Evolutionary conservation across 2,888 invertebrate species (phyloP), one percentile per base, ranked within the genome.

Genomic region (Mayetiola destructor): DNA sequence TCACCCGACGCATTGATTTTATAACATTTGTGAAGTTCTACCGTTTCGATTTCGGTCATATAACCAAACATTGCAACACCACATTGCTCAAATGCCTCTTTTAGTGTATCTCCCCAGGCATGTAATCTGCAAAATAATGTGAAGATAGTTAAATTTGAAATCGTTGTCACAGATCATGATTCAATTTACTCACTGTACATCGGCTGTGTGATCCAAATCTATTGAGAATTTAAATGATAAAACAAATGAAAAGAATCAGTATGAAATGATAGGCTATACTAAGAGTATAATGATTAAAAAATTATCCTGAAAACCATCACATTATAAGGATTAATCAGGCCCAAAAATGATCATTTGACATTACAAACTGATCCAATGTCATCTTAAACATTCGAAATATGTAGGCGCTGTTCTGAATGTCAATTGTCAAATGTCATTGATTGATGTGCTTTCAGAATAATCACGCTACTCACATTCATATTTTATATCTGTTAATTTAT

Each of bases 171-270:
- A 42, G 18, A n/a, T 18, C 3, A 4, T 23, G 8, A 48, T 10
- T 29, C 10, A 4, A 52, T 27, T 9, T 27, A 53, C 90, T 85
- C 78, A 93, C 89, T 97, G 97, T n/a, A 97, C 90, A 76, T 97
- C 97, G 18, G 97, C 96, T 30, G 96, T 94, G 69, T 97, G 96
- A 68, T 97, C 97, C 70, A 97, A 76, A 80, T 90, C 91, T 91
- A 76, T 60, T 80, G 77, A 30, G 40, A 48, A 27, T n/a, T 8
- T 9, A 48, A 18, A 8, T 5, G 18, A 18, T 9, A 39, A 39
- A 14, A 39, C 16, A 18, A 39, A 16, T 12, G 20, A 9, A 39
- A 6, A 18, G n/a, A 9, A 39, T 39, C 21, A 40, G 23, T 21
- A 8, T 21, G 21, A 3, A 20, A 21, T 23, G 14, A 48, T 48